A percentile compares a stretch with the other conserved stretches of the same genome.
phyloP scores from a whole-genome alignment of 2,888 invertebrate species.

The Parnassius glacialis region DNA sequence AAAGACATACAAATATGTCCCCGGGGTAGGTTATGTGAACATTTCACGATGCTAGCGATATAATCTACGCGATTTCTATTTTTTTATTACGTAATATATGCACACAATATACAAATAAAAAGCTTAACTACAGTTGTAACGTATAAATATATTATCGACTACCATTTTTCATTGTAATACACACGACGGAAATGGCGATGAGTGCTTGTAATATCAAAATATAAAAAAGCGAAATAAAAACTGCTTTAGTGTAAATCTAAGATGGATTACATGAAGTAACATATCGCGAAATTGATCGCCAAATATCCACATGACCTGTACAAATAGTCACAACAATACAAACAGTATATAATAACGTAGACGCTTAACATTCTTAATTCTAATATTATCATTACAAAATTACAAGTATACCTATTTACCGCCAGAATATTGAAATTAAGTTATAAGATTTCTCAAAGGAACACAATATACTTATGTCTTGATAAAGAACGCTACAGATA shows the following conservation, averaged over 20 bases:
- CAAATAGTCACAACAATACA: slow-evolving; percentile 60
- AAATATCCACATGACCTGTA: slow-evolving; percentile 82
- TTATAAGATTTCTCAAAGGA: background rate
- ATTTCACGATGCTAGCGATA: slow-evolving; percentile 81
- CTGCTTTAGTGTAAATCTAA: slow-evolving; percentile 52
- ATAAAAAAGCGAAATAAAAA: slow-evolving; percentile 53
- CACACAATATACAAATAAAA: slow-evolving; percentile 47
- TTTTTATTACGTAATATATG: slow-evolving; percentile 39
- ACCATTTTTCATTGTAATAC: slow-evolving; percentile 77
- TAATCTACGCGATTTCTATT: slow-evolving; percentile 44
- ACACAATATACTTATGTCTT: background rate
- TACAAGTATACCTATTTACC: slow-evolving; percentile 14
- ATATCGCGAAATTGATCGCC: slow-evolving; percentile 74
- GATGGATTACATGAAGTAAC: slow-evolving; percentile 52
- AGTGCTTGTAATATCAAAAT: slow-evolving; percentile 45
- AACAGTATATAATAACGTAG: slow-evolving; percentile 57
- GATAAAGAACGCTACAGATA: slow-evolving; percentile 12
- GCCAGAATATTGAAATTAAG: background rate
- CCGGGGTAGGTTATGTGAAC: slow-evolving; percentile 78
- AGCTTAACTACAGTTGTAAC: slow-evolving; percentile 55
- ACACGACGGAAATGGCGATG: slow-evolving; percentile 57
- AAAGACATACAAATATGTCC: slow-evolving; percentile 57
- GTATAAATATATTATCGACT: slow-evolving; percentile 45
- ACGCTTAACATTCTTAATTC: slow-evolving; percentile 11
- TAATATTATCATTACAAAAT: slow-evolving; percentile 16